Conservation (phyloP, 2,113 vertebrate genomes). For the Ivindomyrus marchei region DNA sequence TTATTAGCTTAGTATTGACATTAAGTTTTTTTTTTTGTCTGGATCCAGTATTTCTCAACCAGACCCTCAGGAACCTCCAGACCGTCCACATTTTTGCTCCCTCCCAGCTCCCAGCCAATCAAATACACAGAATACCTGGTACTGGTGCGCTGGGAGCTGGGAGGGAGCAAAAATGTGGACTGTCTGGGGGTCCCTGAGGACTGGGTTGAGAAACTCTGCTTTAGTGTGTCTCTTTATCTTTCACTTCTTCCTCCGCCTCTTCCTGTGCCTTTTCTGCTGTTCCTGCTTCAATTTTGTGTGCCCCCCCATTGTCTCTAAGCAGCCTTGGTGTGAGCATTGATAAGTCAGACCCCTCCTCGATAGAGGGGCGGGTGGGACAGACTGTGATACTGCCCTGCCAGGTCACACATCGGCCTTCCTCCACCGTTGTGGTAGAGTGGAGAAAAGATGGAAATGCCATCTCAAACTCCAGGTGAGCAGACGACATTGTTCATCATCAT, state of each 20-base stretch:
- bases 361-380: constrained; percentile 72
- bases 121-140: not conserved
- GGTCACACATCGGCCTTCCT: constrained; percentile 50
- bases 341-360: constrained; percentile 59
- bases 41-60: not conserved
- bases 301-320: constrained; percentile 34
- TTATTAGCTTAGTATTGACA: not conserved
- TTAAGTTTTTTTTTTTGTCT: not conserved
- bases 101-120: not conserved
- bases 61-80: not conserved
- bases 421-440: constrained; percentile 67
- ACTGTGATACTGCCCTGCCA: constrained; percentile 73
- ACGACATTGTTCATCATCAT: not conserved
- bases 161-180: not conserved
- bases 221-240: not conserved
- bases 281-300: constrained; percentile 8
- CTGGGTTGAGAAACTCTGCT: not conserved
- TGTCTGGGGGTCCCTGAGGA: not conserved
- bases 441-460: constrained; percentile 65
- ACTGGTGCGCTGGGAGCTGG: not conserved
- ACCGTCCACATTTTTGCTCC: not conserved
- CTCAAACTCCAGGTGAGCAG: constrained; percentile 68
- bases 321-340: constrained; percentile 64
- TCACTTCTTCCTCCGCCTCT: not conserved
- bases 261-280: not conserved